Percentiles rank a stretch among this genome's conserved stretches.
phyloP scores from a whole-genome alignment of 1,140 invertebrate species.

The Latrodectus geometricus region DNA sequence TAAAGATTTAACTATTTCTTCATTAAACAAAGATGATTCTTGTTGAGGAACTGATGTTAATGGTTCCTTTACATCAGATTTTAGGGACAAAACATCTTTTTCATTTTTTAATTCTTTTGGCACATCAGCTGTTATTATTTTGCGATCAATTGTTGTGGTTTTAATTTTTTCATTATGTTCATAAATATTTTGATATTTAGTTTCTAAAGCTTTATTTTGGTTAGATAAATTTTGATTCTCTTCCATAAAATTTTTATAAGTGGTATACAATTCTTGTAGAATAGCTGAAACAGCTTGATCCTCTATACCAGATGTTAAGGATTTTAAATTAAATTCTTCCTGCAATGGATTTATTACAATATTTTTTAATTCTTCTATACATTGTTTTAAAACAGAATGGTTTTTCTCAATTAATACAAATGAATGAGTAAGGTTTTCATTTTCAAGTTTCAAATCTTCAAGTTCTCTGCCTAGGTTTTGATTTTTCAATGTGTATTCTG shows the following conservation, averaged over 20 bases:
- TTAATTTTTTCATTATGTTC: not conserved
- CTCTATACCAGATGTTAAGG: not conserved
- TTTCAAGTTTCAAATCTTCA: not conserved
- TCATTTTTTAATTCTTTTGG: not conserved
- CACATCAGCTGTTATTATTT: not conserved
- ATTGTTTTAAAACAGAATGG: not conserved
- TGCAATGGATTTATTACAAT: not conserved
- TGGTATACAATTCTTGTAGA: not conserved
- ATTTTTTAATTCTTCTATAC: not conserved
- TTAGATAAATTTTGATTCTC: not conserved
- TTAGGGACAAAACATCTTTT: not conserved
- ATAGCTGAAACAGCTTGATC: not conserved
- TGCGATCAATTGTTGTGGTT: not conserved
- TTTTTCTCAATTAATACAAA: not conserved
- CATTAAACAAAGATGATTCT: not conserved
- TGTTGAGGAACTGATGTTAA: not conserved
- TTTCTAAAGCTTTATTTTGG: not conserved
- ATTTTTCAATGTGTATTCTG: not conserved
- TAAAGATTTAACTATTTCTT: not conserved
- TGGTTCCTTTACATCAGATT: not conserved
- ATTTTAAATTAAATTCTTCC: not conserved
- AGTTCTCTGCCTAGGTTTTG: slow-evolving; percentile 11
- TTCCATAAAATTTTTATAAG: not conserved
- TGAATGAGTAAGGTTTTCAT: not conserved
- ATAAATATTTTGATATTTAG: not conserved